Base-by-base conservation (phyloP, 2,888 invertebrate species). In the Brassicogethes aeneus region DNA sequence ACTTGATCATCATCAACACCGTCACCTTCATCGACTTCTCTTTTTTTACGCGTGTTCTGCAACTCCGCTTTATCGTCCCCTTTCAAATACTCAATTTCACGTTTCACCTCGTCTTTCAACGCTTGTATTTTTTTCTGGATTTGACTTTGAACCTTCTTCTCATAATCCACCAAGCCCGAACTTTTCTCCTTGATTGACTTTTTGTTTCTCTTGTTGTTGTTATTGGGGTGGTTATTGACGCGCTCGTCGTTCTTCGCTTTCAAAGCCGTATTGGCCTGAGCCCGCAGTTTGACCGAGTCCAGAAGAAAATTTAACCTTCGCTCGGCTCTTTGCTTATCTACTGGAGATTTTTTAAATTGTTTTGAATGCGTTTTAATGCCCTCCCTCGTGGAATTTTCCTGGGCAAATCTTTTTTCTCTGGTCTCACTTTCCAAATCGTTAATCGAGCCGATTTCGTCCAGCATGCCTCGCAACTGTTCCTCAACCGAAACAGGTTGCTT, bases 401-500 rank as follows among this genome's bases (percentile, higher is more conserved):
- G 45, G 2, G 43, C 43, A 17, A 52, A 53, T 2, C 54, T 46
- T 42, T 57, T 56, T 23, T 33, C 45, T 14, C 49, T 47, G 3
- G 38, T 41, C 17, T 51, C 50, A 36, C 44, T 41, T 2, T 40
- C 35, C 17, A 53, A 51, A 36, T 55, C 55, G n/a, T 57, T 55
- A 7, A 59, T 54, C 5, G 60, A 35, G 3, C 60, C 59, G 57
- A 61, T 57, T 17, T 60, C 59, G 29, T 52, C 51, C 31, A 61
- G 39, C 33, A 60, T 51, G 17, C 42, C 47, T 37, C 44, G 50
- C 16, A 61, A 36, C 45, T 59, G 52, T 16, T 50, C 52, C 36
- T 59, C 57, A 3, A 59, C 56, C 7, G 40, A 23, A 23, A 23
- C 5, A 23, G 10, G 10, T 23, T 23, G 10, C 23, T 36, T 34